Evolutionary conservation across 2,797 vertebrate genomes (phyloP).

Genomic region (Platyrinchus mystaceus): DNA sequence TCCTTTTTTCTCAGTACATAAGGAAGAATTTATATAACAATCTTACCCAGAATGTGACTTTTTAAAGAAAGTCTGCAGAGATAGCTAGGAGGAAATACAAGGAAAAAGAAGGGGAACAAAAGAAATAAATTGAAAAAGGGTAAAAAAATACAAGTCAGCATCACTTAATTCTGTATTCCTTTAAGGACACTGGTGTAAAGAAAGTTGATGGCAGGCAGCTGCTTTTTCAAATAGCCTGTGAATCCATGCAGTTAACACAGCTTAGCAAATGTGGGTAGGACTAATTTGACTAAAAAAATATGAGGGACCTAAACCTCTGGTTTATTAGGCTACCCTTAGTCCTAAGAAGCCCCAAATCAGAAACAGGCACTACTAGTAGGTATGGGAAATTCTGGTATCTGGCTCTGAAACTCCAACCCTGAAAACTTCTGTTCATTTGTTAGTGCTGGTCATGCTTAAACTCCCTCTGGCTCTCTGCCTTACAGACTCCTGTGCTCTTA

Average conservation of each 20-base stretch:
- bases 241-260: not conserved
- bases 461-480: not conserved
- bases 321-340: not conserved
- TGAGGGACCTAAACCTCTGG: not conserved
- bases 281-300: not conserved
- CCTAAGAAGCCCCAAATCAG: not conserved
- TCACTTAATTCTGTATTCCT: not conserved
- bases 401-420: not conserved
- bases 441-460: not conserved
- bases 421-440: not conserved
- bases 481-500: not conserved
- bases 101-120: not conserved
- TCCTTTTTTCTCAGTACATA: not conserved
- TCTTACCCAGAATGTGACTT: not conserved
- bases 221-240: not conserved
- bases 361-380: not conserved
- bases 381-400: not conserved
- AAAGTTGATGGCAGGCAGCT: not conserved
- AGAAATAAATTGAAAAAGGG: not conserved
- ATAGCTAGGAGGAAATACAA: not conserved
- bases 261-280: not conserved
- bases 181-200: not conserved
- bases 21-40: not conserved
- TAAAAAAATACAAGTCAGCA: not conserved
- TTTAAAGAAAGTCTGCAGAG: not conserved